Base-by-base conservation (phyloP, 2,888 invertebrate species). In the Pogonocherus hispidulus region DNA sequence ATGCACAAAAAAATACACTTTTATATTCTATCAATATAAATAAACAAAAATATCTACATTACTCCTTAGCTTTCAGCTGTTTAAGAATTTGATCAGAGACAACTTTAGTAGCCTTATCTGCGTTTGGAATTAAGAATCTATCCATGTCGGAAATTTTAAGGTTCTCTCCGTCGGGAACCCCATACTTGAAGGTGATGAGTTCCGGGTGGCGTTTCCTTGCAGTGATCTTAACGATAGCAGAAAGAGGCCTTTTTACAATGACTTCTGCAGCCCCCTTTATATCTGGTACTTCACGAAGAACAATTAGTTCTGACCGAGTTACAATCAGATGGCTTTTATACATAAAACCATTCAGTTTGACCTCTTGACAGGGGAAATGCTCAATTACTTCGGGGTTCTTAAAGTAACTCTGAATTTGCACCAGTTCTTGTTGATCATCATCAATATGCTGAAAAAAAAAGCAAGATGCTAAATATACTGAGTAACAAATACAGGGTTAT, bases 101-200 rank as follows among this genome's bases (percentile, higher is more conserved):
- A 60, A 94, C 88, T 87, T 93, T 93, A 0, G 96, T 97, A 20
- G 96, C 97, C 83, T 94, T 92, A 62, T 92, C 92, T 49, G 97
- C 96, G 82, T 97, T 94, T 3, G 96, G 96, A 84, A 98, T 97
- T 60, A 96, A 88, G 86, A 97, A 96, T 74, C 94, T 89, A 86
- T 97, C 97, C 93, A 96, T 94, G 84, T 97, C 97, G 0, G 92
- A 94, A 68, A 97, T 94, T 68, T 93, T 88, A 37, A 95, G 87
- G 47, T 91, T 90, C 79, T 94, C 93, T 54, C 93, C 94, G 82
- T 94, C 92, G 1, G 93, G 92, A 65, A 92, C 89, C 3, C 98
- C 97, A 84, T 98, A 98, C 84, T 97, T 97, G 85, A 99, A 98
- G 0, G 99, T 99, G 71, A 99, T 97, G 78, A 99, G 87, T 86